Base-by-base conservation (phyloP, 2,113 vertebrate species). In the Xiphorhynchus elegans region DNA sequence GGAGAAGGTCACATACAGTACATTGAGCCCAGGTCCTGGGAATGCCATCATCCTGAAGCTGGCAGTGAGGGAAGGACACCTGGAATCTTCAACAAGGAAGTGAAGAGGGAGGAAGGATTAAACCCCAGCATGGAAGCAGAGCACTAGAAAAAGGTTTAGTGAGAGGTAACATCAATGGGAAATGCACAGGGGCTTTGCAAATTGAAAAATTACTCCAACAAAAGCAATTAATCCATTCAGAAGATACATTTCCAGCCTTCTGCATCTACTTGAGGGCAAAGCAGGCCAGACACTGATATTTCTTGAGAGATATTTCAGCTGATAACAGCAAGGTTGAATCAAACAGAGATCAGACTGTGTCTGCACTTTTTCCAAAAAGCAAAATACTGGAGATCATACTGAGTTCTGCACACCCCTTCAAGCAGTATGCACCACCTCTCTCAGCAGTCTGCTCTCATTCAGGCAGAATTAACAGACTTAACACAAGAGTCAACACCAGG, bases 1-100 rank as follows among this genome's bases (percentile, higher is more conserved):
- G 49, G 82, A 97, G 79, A 95, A 95, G 94, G 91, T 93, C 94
- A 95, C 93, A 84, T 39, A 74, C n/a, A 93, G 90, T 19, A 94
- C 92, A 74, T 5, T 29, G 88, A 94, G 80, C 55, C 37, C 85
- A 55, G 76, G 79, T 63, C 7, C 67, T 5, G 33, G 75, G 55
- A 88, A 42, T 46, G 64, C 50, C 58, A 23, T 40, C 17, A 0
- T 40, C 49, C 26, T 13, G 33, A 29, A 47, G 47, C 25, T 31
- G 60, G 17, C 62, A 33, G 42, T 49, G 53, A 93, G 56, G 50
- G 86, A 86, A 66, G 74, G 37, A 83, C 42, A 52, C 9, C 42
- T 63, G 67, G 11, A 10, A 5, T 73, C 86, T 60, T 79, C 44
- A 17, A 40, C 63, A 66, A 72, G 56, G 72, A 72, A 60, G 39